These are phyloP conservation scores for Merluccius polli DNA, from an alignment of 2,797 vertebrate genomes.

Conservation along the genomic window DNA sequence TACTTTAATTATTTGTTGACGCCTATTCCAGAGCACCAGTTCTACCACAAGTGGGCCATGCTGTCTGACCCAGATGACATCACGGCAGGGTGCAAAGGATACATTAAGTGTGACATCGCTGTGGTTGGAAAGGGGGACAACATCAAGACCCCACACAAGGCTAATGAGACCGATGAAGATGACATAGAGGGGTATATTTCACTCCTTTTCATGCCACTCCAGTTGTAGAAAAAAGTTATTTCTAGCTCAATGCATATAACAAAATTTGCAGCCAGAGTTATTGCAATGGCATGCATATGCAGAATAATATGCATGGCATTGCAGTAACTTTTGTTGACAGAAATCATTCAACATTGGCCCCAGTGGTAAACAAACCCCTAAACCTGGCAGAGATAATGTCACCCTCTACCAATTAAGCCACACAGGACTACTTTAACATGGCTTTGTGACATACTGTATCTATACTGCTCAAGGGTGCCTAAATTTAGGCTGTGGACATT, in stretches of 20 bases:
- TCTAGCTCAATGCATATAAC: neutral
- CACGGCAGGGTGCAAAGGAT: conserved; percentile 89
- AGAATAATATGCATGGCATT: neutral
- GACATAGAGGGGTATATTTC: conserved; percentile 86
- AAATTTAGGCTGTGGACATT: too few species aligned
- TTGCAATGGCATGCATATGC: neutral
- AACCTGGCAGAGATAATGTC: too few species aligned
- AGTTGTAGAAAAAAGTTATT: neutral
- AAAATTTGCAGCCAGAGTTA: neutral
- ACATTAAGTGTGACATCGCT: conserved; percentile 90
- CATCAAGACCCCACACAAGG: conserved; percentile 94
- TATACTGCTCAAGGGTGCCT: too few species aligned
- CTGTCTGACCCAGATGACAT: conserved; percentile 91
- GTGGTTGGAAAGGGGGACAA: conserved; percentile 96
- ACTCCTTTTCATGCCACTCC: neutral
- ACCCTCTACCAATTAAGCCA: too few species aligned
- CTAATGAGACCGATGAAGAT: conserved; percentile 90
- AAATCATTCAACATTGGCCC: too few species aligned
- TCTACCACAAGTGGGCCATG: conserved; percentile 95
- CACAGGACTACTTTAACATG: too few species aligned
- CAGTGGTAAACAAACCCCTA: too few species aligned
- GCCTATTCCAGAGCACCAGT: conserved; percentile 85
- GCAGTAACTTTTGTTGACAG: neutral
- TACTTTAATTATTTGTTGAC: neutral
- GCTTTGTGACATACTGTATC: too few species aligned